Evolutionary conservation across 2,888 invertebrate genomes (phyloP).

Genomic region (Scrobipalpa atriplicella): DNA sequence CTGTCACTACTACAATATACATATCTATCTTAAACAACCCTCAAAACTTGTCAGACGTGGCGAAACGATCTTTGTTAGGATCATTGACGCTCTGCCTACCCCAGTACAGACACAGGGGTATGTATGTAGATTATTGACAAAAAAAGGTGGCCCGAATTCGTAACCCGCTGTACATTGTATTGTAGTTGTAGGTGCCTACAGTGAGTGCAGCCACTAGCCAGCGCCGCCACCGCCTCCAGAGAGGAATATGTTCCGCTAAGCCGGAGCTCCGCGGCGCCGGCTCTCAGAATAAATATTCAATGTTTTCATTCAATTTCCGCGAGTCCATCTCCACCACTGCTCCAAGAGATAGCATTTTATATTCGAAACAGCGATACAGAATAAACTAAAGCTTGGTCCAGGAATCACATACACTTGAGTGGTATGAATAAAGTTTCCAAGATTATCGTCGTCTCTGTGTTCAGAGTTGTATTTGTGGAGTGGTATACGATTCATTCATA

Average conservation of each 20-base stretch:
- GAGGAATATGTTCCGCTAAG: conserved; percentile 9
- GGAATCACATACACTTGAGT: background rate
- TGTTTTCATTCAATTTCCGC: conserved; percentile 78
- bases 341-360: conserved; percentile 47
- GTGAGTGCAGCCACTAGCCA: background rate
- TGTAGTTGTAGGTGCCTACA: background rate
- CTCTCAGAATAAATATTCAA: conserved; percentile 76
- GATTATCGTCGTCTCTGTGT: background rate
- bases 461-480: background rate
- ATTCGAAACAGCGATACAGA: conserved; percentile 17
- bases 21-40: too few relatives aligned
- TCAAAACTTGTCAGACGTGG: too few relatives aligned
- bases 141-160: too few relatives aligned
- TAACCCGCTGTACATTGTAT: too few relatives aligned
- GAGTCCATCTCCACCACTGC: conserved; percentile 32
- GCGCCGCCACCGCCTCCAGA: background rate
- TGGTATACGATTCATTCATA: too few relatives aligned
- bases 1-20: too few relatives aligned
- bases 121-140: too few relatives aligned
- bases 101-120: too few relatives aligned
- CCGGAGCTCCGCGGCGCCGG: conserved; percentile 34
- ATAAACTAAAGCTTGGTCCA: conserved; percentile 5
- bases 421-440: background rate
- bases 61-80: too few relatives aligned
- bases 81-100: too few relatives aligned